Conservation (phyloP, 2,888 invertebrate species). For the Gisinianus flammeolus region DNA sequence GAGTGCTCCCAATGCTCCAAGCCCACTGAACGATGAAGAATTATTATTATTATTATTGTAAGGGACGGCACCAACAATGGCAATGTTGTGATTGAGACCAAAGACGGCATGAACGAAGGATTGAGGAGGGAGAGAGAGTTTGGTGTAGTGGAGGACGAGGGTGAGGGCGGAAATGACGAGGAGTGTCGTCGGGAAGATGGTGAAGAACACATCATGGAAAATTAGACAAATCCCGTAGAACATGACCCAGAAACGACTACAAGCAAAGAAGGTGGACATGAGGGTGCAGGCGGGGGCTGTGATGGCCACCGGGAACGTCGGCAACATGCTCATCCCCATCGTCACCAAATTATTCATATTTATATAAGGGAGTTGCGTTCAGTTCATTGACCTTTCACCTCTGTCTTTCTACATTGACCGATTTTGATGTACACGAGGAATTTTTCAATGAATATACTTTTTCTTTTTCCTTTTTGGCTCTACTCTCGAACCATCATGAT, state of each 20-base stretch:
- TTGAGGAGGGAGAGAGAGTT: background rate
- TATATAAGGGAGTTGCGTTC: no score
- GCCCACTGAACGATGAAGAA: no score
- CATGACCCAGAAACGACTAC: constrained; percentile 27
- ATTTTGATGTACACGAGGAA: no score
- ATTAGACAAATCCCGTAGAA: constrained; percentile 20
- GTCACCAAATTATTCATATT: background rate
- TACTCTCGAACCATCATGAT: no score
- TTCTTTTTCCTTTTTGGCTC: no score
- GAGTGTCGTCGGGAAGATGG: constrained; percentile 24
- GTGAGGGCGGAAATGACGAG: constrained; percentile 16
- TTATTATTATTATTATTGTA: no score
- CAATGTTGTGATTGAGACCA: background rate
- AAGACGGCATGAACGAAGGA: background rate
- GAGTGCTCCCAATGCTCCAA: background rate
- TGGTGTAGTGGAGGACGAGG: constrained; percentile 16
- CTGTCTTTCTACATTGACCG: no score
- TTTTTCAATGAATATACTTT: no score
- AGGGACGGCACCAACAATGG: background rate
- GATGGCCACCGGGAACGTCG: background rate
- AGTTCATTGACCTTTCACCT: no score
- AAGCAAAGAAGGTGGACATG: background rate
- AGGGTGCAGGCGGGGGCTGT: background rate
- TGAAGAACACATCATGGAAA: constrained; percentile 27
- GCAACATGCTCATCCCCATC: constrained; percentile 7